Conservation (phyloP, 2,888 invertebrate genomes). For the Tanypteryx hageni region DNA sequence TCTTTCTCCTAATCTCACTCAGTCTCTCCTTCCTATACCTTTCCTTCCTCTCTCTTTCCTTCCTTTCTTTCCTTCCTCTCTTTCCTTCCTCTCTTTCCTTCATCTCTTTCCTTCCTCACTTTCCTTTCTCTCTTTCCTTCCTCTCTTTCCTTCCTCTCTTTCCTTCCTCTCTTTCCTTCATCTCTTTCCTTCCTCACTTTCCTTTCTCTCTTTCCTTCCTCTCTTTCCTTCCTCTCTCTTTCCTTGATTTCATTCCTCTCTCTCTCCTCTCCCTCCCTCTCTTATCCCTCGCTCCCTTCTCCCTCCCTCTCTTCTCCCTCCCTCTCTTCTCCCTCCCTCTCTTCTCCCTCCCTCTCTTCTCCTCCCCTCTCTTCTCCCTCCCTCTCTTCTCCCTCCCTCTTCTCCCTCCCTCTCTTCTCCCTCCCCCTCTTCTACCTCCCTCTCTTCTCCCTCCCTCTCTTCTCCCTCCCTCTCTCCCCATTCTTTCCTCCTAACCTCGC, state of each 20-base stretch:
- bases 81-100: not conserved
- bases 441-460: not conserved
- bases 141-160: too few relatives aligned
- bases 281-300: not conserved
- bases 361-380: not conserved
- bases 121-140: not conserved
- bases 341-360: not conserved
- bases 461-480: not conserved
- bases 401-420: not conserved
- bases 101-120: not conserved
- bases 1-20: not conserved
- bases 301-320: not conserved
- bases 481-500: not conserved
- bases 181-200: too few relatives aligned
- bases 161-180: not conserved
- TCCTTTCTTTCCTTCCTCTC: too few relatives aligned
- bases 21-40: not conserved
- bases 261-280: not conserved
- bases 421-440: not conserved
- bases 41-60: too few relatives aligned
- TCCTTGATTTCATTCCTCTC: too few relatives aligned
- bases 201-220: not conserved
- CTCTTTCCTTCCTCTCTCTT: too few relatives aligned
- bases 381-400: not conserved
- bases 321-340: not conserved